Percentiles rank a stretch among this genome's conserved stretches.
Conservation (phyloP, 2,797 vertebrate genomes). For the Anniella stebbinsi region DNA sequence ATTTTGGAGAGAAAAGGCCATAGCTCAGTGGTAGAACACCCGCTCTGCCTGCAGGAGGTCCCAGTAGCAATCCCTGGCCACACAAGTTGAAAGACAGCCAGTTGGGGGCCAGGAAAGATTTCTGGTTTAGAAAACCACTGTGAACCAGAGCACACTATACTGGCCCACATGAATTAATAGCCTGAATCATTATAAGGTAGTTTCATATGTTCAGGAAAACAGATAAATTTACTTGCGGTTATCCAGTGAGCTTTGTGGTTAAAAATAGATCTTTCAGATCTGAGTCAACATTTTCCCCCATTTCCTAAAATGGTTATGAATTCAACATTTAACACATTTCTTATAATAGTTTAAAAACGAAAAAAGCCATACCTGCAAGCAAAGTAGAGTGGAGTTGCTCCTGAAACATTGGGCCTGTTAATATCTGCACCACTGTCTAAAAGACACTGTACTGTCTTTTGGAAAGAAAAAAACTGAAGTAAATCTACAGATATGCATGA, state of each 20-base stretch:
- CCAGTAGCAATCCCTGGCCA: background rate
- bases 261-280: background rate
- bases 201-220: background rate
- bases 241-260: background rate
- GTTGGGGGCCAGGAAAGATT: background rate
- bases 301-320: background rate
- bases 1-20: background rate
- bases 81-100: background rate
- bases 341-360: constrained; percentile 35
- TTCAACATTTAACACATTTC: background rate
- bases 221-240: background rate
- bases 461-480: constrained; percentile 41
- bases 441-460: constrained; percentile 94
- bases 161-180: background rate
- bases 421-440: constrained; percentile 98
- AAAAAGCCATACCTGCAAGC: constrained; percentile 91
- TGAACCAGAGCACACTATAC: background rate
- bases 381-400: constrained; percentile 97
- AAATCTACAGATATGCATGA: constrained; percentile 10
- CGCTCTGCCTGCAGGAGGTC: background rate
- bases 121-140: background rate
- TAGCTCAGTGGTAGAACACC: background rate
- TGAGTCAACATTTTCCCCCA: background rate
- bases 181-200: background rate
- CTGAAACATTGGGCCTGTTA: constrained; percentile 97